A percentile compares a stretch with the other conserved stretches of the same genome.
Conservation (phyloP, 2,888 invertebrate genomes). For the Yponomeuta sedellus region DNA sequence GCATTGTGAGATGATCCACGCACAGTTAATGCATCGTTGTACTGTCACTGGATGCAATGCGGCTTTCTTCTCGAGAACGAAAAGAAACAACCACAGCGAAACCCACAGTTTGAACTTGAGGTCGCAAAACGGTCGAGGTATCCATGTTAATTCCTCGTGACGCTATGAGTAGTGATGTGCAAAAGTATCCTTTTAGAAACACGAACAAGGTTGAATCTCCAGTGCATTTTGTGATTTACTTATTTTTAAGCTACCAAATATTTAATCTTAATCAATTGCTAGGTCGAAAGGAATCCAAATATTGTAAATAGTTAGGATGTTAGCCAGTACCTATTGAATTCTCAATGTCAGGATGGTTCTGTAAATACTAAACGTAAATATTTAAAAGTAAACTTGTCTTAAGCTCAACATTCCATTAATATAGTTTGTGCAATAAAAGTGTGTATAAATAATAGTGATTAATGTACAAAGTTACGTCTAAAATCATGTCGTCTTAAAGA, state of each 20-base stretch:
- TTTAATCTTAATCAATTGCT: constrained; percentile 24
- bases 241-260: constrained; percentile 55
- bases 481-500: constrained; percentile 19
- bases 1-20: constrained; percentile 83
- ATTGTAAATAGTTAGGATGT: constrained; percentile 13
- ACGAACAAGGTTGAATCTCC: constrained; percentile 33
- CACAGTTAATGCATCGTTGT: constrained; percentile 83
- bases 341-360: constrained; percentile 24
- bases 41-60: constrained; percentile 86
- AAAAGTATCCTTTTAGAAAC: constrained; percentile 9
- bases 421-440: constrained; percentile 58
- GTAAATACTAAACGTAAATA: constrained; percentile 12
- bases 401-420: constrained; percentile 64
- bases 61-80: constrained; percentile 86
- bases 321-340: constrained; percentile 45
- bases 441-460: constrained; percentile 34
- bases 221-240: constrained; percentile 64
- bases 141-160: constrained; percentile 53
- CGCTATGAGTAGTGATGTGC: constrained; percentile 31
- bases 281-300: constrained; percentile 21
- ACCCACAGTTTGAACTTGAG: constrained; percentile 75
- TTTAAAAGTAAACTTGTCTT: constrained; percentile 28
- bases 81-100: constrained; percentile 85
- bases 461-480: constrained; percentile 37
- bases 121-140: constrained; percentile 48